Base-by-base conservation (phyloP, 1,140 invertebrate species). In the Sycobia sp. region DNA sequence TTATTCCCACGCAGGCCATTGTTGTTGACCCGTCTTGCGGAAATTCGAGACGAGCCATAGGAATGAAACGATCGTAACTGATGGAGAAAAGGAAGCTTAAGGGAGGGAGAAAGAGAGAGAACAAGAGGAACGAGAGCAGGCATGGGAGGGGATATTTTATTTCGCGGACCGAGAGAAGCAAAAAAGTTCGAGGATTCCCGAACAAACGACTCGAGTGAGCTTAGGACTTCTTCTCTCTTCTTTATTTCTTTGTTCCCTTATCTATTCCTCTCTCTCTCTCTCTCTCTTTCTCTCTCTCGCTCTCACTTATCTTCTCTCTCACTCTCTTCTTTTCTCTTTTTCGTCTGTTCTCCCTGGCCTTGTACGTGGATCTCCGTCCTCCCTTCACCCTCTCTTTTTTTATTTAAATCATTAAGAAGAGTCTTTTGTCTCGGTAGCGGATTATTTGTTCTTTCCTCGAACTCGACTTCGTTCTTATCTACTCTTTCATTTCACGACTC, bases 401-500 rank as follows among this genome's bases (percentile, higher is more conserved):
- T 58, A 65, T 65, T 65, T 58, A 65, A 65, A 65, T 65, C 62
- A 65, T 65, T 65, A 65, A 65, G 62, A 11, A 54, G 38, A 59
- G 25, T 1, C 62, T 59, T 63, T 65, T 65, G 55, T 65, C 53
- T 39, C 32, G 7, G 0, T 38, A 16, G 47, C 49, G 43, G 49
- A 65, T 58, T 65, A 65, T 58, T 64, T 58, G 39, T 58, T 34
- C 47, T 50, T 36, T 46, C 25, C 32, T 34, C 18, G 7, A 53
- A 27, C 38, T n/a, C 23, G 5, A 3, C 27, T 38, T 5, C n/a
- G 11, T 39, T 65, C 46, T 65, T 58, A 58, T 65, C 47, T 65
- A 32, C 49, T 46, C 22, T 53, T 44, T 46, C 58, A 22, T 44
- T 54, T 46, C 20, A 27, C 39, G 41, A 46, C 13, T 53, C 29